Evolutionary conservation across 2,797 vertebrate genomes (phyloP), one percentile per base, ranked within the genome.

Genomic region (Alosa sapidissima): DNA sequence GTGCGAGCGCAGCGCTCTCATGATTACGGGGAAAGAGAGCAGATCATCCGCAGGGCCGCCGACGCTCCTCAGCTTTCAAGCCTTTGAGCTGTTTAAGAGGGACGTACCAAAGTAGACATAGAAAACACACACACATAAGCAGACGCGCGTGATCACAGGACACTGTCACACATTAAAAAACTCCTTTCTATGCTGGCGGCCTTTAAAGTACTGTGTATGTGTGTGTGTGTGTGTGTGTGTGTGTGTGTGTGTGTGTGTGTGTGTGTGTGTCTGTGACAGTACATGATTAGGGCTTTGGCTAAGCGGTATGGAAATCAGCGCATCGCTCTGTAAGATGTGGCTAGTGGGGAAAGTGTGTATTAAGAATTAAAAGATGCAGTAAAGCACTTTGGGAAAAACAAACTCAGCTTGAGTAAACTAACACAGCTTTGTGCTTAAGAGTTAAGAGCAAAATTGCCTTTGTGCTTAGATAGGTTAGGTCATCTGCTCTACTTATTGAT

Each of bases 31-130:
- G 13, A 41, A 4, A 41, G 55, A 58, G 55, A 58, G 19, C 19
- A n/a, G 52, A 55, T 55, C 52, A 55, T 58, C 5, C 0, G 55
- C 55, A 19, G 55, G 19, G 19, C 55, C 19, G 5, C 19, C 19
- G 92, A 91, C 96, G 94, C 95, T 75, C 92, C 96, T 95, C 90
- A 95, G 92, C 95, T 94, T 91, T 96, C 93, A 82, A 96, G 93
- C 95, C 96, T 97, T 95, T 98, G 96, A 96, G 96, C 93, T 96
- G 85, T 93, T 86, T 84, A 72, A 83, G 89, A 82, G 83, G 90
- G 89, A 92, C 89, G 91, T 84, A 88, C 89, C 81, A 89, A 88
- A 91, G 84, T 81, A 85, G 84, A 83, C 91, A 72, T 41, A 92
- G 90, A 92, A 89, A 81, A 86, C 82, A 51, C 49, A 51, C 91